Evolutionary conservation across 2,888 invertebrate genomes (phyloP).

Genomic region (Abrostola triplasia): DNA sequence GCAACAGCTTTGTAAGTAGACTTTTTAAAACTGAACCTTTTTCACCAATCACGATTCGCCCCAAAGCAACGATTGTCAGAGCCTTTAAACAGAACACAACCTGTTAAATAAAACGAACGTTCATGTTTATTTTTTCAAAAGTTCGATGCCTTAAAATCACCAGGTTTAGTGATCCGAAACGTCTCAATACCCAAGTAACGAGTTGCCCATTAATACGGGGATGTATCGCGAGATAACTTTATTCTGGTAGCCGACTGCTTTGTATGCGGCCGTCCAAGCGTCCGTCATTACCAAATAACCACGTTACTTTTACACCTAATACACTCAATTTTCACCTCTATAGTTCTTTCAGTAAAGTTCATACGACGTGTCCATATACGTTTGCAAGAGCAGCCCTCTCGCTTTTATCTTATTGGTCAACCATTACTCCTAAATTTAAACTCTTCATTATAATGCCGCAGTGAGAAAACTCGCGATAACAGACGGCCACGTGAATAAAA

Average conservation of each 20-base stretch:
- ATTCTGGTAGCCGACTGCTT: conserved; percentile 88
- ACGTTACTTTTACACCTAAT: conserved; percentile 54
- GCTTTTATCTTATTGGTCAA: conserved; percentile 88
- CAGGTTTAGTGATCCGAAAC: conserved; percentile 77
- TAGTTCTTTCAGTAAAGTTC: conserved; percentile 48
- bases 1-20: conserved; percentile 6
- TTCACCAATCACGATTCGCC: conserved; percentile 29
- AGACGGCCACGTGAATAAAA: conserved; percentile 80
- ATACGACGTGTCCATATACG: conserved; percentile 33
- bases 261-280: conserved; percentile 86
- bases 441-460: conserved; percentile 87
- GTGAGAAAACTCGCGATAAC: conserved; percentile 86
- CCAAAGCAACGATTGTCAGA: conserved; percentile 26
- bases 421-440: conserved; percentile 88
- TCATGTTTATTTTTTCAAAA: conserved; percentile 69
- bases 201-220: conserved; percentile 87
- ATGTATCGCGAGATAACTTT: conserved; percentile 88
- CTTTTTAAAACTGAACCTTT: conserved; percentile 13
- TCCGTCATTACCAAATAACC: conserved; percentile 83
- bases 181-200: conserved; percentile 88
- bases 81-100: conserved; percentile 34
- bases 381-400: conserved; percentile 79
- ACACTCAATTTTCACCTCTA: conserved; percentile 63
- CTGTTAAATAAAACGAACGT: conserved; percentile 50
- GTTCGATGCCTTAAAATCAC: conserved; percentile 76